Evolutionary conservation across 30 jellyfish, hydroid and myxozoan genomes (phyloP).

Genomic region (Aurelia aurita): DNA sequence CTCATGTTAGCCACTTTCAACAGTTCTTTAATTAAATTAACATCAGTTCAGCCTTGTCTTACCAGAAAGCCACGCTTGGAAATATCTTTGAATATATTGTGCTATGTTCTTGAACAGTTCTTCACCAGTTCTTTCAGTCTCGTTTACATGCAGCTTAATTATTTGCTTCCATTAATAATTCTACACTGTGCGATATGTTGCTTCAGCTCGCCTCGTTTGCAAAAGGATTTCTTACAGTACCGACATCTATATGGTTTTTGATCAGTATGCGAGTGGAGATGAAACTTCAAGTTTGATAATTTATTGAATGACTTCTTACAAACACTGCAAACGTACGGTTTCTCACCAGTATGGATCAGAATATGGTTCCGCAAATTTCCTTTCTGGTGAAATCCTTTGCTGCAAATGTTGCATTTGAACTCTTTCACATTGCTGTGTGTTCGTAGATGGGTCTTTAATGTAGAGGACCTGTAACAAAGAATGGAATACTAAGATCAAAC

Average conservation of each 20-base stretch:
- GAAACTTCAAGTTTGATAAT: slow-evolving; percentile 89
- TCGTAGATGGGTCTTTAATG: slow-evolving; percentile 93
- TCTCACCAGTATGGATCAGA: slow-evolving; percentile 96
- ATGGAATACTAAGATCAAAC: neutral
- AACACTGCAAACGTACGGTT: slow-evolving; percentile 85
- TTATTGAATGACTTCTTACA: slow-evolving; percentile 89
- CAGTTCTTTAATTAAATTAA: too few relatives aligned
- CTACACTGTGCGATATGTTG: slow-evolving; percentile 82
- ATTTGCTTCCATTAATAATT: neutral
- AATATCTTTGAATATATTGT: too few relatives aligned
- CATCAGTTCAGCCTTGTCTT: too few relatives aligned
- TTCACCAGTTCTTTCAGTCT: too few relatives aligned
- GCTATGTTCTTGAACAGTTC: too few relatives aligned
- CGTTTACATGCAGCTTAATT: too few relatives aligned
- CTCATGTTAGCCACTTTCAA: too few relatives aligned
- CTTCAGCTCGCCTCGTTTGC: slow-evolving; percentile 96
- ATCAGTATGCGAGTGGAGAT: slow-evolving; percentile 93
- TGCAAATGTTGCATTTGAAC: slow-evolving; percentile 85
- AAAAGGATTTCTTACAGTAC: slow-evolving; percentile 83
- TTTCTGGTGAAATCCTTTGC: slow-evolving; percentile 96
- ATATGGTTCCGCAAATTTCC: slow-evolving; percentile 93
- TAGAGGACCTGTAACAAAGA: slow-evolving; percentile 73
- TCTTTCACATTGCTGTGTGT: slow-evolving; percentile 90
- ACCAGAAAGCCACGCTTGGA: too few relatives aligned
- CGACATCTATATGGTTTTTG: slow-evolving; percentile 99